These are phyloP conservation scores for Neogobius melanostomus DNA, from an alignment of 2,113 vertebrate genomes.

Conservation along the genomic window DNA sequence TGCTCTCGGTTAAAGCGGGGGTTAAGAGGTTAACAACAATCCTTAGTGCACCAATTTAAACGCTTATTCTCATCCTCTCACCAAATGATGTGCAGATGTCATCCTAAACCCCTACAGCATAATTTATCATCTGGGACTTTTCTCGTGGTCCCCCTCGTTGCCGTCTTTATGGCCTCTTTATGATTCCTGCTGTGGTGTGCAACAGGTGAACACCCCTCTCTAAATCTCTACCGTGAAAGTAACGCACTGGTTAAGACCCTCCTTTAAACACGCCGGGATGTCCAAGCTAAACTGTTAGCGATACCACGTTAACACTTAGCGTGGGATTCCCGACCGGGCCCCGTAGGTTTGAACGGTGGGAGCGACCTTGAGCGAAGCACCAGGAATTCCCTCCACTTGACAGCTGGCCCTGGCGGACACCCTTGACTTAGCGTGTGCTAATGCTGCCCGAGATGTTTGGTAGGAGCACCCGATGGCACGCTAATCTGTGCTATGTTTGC, in stretches of 20 bases:
- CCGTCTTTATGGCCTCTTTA: constrained; percentile 6
- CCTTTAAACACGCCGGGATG: constrained; percentile 42
- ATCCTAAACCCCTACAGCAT: not conserved
- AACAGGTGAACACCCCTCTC: constrained; percentile 40
- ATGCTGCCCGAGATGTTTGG: constrained; percentile 61
- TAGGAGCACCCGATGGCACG: constrained; percentile 49
- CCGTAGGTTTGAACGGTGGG: constrained; percentile 54
- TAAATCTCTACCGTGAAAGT: constrained; percentile 11
- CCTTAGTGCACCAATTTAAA: constrained; percentile 7
- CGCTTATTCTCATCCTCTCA: not conserved
- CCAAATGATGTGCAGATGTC: not conserved
- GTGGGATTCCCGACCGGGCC: constrained; percentile 46
- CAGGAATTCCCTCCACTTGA: constrained; percentile 60
- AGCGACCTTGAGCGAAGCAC: constrained; percentile 60
- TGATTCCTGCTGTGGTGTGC: constrained; percentile 2
- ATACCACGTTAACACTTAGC: constrained; percentile 62
- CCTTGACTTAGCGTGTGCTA: constrained; percentile 57
- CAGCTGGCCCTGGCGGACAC: constrained; percentile 60
- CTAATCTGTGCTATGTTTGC: constrained; percentile 67
- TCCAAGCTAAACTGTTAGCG: constrained; percentile 67
- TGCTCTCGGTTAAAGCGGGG: too few species aligned
- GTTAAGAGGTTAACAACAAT: too few species aligned
- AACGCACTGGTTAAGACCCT: constrained; percentile 48
- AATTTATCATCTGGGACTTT: not conserved
- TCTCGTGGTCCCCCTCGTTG: not conserved